Evolutionary conservation across 2,113 vertebrate genomes (phyloP).

Genomic region (Tringa solitaria): DNA sequence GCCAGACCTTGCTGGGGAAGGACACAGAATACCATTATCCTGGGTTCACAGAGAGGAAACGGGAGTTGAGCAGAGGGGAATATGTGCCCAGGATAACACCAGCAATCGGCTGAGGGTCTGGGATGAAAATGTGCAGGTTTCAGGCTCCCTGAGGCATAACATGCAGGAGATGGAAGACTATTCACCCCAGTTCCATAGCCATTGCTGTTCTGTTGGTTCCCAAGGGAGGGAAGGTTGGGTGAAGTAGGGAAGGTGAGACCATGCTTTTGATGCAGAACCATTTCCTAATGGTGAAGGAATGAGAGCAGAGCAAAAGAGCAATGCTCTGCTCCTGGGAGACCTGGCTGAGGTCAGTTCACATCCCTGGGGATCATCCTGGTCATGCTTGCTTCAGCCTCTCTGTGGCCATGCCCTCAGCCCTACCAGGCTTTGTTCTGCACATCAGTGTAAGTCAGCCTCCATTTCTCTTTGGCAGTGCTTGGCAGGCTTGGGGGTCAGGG

Average conservation of each 20-base stretch:
- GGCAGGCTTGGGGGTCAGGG: too few species aligned
- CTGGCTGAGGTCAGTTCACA: neutral
- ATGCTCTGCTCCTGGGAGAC: neutral
- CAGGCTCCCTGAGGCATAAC: neutral
- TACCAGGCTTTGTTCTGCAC: neutral
- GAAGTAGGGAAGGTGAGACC: neutral
- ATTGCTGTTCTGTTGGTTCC: neutral
- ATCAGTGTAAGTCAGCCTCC: neutral
- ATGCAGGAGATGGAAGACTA: neutral
- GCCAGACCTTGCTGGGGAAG: neutral
- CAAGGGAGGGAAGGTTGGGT: neutral
- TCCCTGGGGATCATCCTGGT: neutral
- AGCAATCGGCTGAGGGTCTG: neutral
- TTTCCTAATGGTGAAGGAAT: neutral
- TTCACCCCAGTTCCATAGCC: neutral
- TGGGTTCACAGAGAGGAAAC: neutral
- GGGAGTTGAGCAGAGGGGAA: neutral
- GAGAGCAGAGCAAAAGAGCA: neutral
- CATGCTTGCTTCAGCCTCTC: neutral
- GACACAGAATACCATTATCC: neutral
- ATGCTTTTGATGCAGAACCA: neutral
- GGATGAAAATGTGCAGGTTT: neutral
- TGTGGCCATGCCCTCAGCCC: neutral
- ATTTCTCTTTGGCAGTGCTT: neutral
- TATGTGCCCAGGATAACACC: neutral